Conservation (phyloP, 35 echinoderm and acorn worm species). For the Heliocidaris erythrogramma region DNA sequence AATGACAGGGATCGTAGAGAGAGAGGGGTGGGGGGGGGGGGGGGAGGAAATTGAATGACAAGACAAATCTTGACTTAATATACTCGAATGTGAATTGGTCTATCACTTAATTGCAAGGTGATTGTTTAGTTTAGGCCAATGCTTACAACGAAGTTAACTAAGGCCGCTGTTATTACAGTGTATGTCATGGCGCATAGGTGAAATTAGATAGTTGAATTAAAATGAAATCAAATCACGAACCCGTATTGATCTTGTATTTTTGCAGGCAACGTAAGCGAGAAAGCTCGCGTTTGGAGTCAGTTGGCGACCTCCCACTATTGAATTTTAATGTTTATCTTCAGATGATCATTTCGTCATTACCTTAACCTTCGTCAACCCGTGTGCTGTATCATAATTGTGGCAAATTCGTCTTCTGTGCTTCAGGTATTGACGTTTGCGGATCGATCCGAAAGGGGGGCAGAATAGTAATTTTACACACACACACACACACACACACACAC, state of each 20-base stretch:
- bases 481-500: too few species aligned
- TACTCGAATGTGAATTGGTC: not conserved
- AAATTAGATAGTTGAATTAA: slow-evolving; percentile 19
- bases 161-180: not conserved
- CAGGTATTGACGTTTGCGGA: too few species aligned
- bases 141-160: not conserved
- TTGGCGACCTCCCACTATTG: not conserved
- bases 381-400: not conserved
- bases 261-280: not conserved
- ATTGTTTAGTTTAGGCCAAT: not conserved
- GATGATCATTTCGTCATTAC: not conserved
- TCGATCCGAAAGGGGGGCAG: too few species aligned
- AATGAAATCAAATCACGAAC: not conserved
- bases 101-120: not conserved
- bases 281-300: not conserved
- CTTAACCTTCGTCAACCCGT: not conserved
- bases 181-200: not conserved
- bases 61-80: not conserved
- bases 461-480: too few species aligned
- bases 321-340: not conserved
- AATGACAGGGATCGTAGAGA: too few species aligned
- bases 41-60: not conserved
- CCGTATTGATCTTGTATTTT: not conserved
- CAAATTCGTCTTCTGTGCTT: not conserved
- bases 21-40: too few species aligned